Base-by-base conservation (phyloP, 2,888 invertebrate species). In the Diarsia dahlii region DNA sequence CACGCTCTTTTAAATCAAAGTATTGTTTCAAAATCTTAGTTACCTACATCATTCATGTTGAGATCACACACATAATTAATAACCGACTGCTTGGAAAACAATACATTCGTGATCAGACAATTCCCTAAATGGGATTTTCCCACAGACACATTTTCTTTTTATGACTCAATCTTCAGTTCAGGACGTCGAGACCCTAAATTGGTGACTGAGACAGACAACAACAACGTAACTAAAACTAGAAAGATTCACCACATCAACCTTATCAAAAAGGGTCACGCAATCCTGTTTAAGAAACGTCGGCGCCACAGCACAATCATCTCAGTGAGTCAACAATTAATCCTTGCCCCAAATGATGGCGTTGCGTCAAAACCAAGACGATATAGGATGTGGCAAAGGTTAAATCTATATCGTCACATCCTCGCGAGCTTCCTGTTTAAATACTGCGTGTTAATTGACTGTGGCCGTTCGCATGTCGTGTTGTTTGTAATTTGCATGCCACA, bases 311-410 rank as follows among this genome's bases (percentile, higher is more conserved):
- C 77, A 83, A 84, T 85, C 86, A 84, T 81, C 84, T 85, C 86
- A 87, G 82, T 94, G 93, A 93, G 85, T 94, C 93, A 93, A 81
- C 88, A 87, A 74, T 92, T 91, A 90, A 91, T 89, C 89, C 90
- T 88, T 89, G 92, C 78, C 85, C 91, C 87, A 87, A 92, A 91
- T 93, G 88, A 90, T 84, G 83, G 74, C 69, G 87, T 89, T 89
- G 90, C 89, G 90, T 91, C 88, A 88, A 92, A 91, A 92, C 93
- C 92, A 95, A 95, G 95, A 95, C 92, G 93, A 86, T 91, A 86
- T 94, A 93, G 96, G 96, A 96, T 95, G 94, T 94, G 93, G 81
- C 92, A 94, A 93, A 96, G 96, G 96, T 96, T 96, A 96, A 96
- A 96, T 95, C 95, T 87, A 96, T 95, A 95, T 93, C 92, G 92